Conservation (phyloP, 2,797 vertebrate genomes). For the Pterois miles region DNA sequence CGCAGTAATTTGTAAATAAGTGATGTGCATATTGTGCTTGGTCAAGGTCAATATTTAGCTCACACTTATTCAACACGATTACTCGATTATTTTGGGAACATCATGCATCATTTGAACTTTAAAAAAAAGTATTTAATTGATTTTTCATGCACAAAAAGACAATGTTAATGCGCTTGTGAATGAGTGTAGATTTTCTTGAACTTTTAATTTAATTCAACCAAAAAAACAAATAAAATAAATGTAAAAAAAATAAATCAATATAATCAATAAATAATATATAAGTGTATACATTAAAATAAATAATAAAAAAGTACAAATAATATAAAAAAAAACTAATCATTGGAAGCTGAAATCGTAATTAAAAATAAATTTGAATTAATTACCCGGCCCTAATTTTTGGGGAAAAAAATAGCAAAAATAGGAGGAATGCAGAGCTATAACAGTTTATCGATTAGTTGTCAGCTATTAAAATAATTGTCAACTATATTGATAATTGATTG, state of each 20-base stretch:
- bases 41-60: not conserved
- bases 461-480: too few relatives aligned
- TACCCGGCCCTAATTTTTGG: accelerated
- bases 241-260: not conserved
- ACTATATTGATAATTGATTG: too few relatives aligned
- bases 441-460: too few relatives aligned
- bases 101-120: not conserved
- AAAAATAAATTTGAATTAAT: not conserved
- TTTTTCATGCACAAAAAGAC: too few relatives aligned
- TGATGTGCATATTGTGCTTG: too few relatives aligned
- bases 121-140: not conserved
- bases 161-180: too few relatives aligned
- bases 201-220: not conserved
- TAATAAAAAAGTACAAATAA: not conserved
- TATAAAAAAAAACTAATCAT: not conserved
- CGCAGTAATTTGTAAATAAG: not conserved
- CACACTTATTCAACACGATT: not conserved
- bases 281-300: not conserved
- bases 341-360: not conserved
- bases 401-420: too few relatives aligned
- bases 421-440: too few relatives aligned
- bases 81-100: not conserved
- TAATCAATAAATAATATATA: not conserved
- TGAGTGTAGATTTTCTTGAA: not conserved
- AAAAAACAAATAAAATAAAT: not conserved